phyloP scores from a whole-genome alignment of 2,888 invertebrate species.

The Electrophaes corylata region DNA sequence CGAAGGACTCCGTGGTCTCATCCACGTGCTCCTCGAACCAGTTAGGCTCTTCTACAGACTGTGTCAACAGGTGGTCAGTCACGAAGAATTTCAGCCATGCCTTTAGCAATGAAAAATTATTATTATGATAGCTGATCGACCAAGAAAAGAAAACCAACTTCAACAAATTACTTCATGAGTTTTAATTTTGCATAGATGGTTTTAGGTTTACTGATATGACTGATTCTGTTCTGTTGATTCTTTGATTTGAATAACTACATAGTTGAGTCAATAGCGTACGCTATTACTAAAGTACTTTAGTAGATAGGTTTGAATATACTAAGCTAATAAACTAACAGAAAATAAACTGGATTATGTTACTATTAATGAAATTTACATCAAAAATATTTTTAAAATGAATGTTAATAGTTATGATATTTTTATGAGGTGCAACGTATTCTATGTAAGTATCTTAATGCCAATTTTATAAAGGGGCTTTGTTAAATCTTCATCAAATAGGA shows the following conservation, averaged over 20 bases:
- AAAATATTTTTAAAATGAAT: slow-evolving; percentile 29
- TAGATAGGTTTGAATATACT: no score
- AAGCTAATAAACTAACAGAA: no score
- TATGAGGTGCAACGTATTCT: slow-evolving; percentile 42
- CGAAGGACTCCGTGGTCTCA: slow-evolving; percentile 69
- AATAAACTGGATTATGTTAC: neutral
- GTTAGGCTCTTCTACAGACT: slow-evolving; percentile 77
- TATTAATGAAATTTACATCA: slow-evolving; percentile 21
- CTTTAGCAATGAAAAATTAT: slow-evolving; percentile 76
- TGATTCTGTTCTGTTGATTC: neutral
- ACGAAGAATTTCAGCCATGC: slow-evolving; percentile 85
- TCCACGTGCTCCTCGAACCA: slow-evolving; percentile 74
- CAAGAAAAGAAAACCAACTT: slow-evolving; percentile 19
- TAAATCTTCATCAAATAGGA: slow-evolving; percentile 26
- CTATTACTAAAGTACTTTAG: no score
- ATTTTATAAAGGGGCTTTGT: slow-evolving; percentile 82
- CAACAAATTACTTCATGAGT: neutral
- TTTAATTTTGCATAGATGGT: neutral
- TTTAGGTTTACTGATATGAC: neutral
- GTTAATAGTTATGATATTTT: slow-evolving; percentile 24
- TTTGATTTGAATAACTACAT: neutral
- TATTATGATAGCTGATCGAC: slow-evolving; percentile 19
- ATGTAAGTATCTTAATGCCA: slow-evolving; percentile 63
- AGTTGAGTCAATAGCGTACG: neutral
- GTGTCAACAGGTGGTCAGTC: slow-evolving; percentile 79